phyloP scores from a whole-genome alignment of 2,113 vertebrate genomes.

The Psilopogon haemacephalus region DNA sequence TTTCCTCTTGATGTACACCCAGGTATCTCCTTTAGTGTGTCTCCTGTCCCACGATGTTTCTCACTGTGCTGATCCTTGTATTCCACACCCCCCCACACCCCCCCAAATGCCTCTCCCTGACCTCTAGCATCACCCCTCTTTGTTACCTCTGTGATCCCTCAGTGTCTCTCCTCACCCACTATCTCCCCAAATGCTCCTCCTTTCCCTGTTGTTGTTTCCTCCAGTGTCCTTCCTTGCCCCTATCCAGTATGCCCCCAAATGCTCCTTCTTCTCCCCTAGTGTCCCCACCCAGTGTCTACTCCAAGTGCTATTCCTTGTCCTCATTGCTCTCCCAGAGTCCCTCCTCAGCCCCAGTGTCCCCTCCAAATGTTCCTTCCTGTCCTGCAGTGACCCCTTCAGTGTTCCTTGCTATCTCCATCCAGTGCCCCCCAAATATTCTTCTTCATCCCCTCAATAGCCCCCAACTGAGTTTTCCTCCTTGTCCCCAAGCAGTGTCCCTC shows the following conservation, averaged over 20 bases:
- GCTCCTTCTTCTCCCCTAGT: background rate
- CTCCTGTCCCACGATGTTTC: background rate
- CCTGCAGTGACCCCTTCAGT: background rate
- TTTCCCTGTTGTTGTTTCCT: background rate
- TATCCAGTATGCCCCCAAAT: no score
- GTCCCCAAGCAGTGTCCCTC: background rate
- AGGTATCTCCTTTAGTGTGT: background rate
- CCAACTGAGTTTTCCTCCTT: no score
- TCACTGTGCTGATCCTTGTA: background rate
- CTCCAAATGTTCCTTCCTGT: background rate
- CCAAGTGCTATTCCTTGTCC: background rate
- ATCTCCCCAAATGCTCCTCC: background rate
- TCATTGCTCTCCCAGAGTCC: background rate
- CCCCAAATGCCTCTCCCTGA: background rate
- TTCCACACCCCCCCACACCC: no score
- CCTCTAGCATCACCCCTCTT: background rate
- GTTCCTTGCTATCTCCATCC: background rate
- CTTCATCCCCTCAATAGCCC: background rate
- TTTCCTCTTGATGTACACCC: background rate
- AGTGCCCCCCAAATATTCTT: no score
- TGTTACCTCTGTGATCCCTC: background rate
- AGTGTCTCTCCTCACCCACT: accelerated
- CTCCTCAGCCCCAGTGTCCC: background rate
- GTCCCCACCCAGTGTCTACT: no score
- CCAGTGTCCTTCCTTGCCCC: background rate